These are phyloP conservation scores for Adelosebastes latens DNA, from an alignment of 2,797 vertebrate genomes.

Conservation along the genomic window DNA sequence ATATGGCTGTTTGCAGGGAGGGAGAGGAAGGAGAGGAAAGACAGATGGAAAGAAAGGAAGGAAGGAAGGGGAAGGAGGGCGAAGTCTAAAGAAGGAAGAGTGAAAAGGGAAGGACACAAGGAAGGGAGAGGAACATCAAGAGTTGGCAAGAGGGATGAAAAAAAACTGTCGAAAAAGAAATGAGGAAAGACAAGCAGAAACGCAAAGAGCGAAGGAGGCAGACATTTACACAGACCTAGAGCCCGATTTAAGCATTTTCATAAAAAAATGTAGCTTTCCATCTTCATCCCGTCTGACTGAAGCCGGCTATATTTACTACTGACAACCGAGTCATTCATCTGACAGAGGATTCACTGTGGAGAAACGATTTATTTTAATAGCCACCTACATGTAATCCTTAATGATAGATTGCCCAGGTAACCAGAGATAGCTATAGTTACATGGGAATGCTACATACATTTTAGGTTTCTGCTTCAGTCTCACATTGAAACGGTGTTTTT, in stretches of 20 bases:
- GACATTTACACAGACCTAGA: slow-evolving; percentile 27
- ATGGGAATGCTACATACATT: background rate
- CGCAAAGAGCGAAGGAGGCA: background rate
- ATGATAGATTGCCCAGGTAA: slow-evolving; percentile 26
- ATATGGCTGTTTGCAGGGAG: slow-evolving; percentile 46
- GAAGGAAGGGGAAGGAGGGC: background rate
- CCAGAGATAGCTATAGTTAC: background rate
- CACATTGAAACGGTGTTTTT: background rate
- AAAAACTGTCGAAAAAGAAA: background rate
- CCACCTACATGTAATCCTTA: slow-evolving; percentile 21
- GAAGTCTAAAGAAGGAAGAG: background rate
- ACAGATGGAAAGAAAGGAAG: background rate
- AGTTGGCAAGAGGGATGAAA: slow-evolving; percentile 21
- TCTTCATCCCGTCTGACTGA: slow-evolving; percentile 25
- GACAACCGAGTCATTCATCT: slow-evolving; percentile 37
- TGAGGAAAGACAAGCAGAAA: slow-evolving; percentile 16
- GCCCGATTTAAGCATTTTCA: slow-evolving; percentile 36
- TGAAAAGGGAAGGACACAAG: background rate
- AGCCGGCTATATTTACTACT: slow-evolving; percentile 33
- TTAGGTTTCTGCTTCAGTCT: background rate
- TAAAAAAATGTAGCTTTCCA: slow-evolving; percentile 38
- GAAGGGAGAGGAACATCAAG: slow-evolving; percentile 4
- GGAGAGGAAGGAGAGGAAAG: background rate
- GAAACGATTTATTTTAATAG: slow-evolving; percentile 41
- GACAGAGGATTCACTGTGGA: slow-evolving; percentile 37